Base-by-base conservation (phyloP, 2,113 vertebrate species). In the Boulengeromyrus knoepffleri region DNA sequence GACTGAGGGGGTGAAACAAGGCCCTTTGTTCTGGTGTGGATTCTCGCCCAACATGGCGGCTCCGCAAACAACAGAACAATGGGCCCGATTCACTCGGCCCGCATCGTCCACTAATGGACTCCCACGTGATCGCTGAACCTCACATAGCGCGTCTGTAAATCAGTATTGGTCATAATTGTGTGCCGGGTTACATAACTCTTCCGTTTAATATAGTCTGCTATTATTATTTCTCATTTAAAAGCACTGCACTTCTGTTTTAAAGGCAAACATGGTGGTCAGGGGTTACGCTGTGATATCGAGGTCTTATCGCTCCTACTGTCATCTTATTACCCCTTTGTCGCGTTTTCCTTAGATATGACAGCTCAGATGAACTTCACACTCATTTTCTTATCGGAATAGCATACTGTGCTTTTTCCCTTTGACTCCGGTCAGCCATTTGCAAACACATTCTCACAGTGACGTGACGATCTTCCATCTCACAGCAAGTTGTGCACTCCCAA, bases 401-500 rank as follows among this genome's bases (percentile, higher is more conserved):
- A 31, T 31, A 66, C 62, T 31, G 62, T 31, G 27, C n/a, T 12
- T 13, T 70, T 13, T 4, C n/a, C 62, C 62, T 62, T 62, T 27
- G 62, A 70, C n/a, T 31, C n/a, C 62, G 62, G 62, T 9, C 56
- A 62, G 56, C 56, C 24, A n/a, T 62, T 62, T 62, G 24, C 56
- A n/a, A 62, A 62, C 56, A 9, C 9, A n/a, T 62, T 62, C 62
- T 31, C n/a, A 31, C 62, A 24, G 62, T 3, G 10, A 70, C 10
- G 10, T 31, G n/a, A 70, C 27, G n/a, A 13, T 70, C 3, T 10
- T 31, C 62, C 62, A 31, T 70, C 1, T 31, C 62, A 13, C 62
- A 31, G 10, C n/a, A 10, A 0, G 10, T 10, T 31, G 27, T 1
- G n/a, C 0, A 1, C n/a, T 27, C n/a, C n/a, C 62, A 31, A 31